Conservation (phyloP, 2,888 invertebrate species). For the Leucozona laternaria region DNA sequence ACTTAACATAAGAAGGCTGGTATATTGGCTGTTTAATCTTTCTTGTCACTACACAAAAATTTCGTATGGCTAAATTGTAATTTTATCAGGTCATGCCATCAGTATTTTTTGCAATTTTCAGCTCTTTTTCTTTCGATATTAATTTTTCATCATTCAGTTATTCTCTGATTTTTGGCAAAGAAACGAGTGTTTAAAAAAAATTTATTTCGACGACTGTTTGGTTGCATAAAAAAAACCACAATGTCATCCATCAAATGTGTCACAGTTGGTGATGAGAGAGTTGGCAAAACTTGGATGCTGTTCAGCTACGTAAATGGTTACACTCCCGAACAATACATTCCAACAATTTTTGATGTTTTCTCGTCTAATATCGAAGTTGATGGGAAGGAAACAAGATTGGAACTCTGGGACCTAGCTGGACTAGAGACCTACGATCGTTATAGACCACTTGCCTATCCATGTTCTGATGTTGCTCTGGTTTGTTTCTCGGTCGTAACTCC, state of each 20-base stretch:
- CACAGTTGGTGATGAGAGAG: not conserved
- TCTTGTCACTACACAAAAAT: too few relatives aligned
- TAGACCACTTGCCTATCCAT: slow-evolving; percentile 81
- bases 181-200: too few relatives aligned
- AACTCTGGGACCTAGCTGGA: slow-evolving; percentile 82
- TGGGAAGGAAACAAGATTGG: slow-evolving; percentile 82
- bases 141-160: too few relatives aligned
- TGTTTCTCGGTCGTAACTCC: slow-evolving; percentile 82
- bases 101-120: too few relatives aligned
- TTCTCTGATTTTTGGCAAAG: too few relatives aligned
- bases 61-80: too few relatives aligned
- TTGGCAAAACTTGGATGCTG: slow-evolving; percentile 82
- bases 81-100: too few relatives aligned
- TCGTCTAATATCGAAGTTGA: slow-evolving; percentile 78
- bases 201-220: too few relatives aligned
- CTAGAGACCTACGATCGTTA: slow-evolving; percentile 82
- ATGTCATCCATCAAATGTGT: not conserved
- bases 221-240: too few relatives aligned
- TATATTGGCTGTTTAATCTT: too few relatives aligned
- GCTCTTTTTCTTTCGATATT: too few relatives aligned
- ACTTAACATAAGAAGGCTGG: too few relatives aligned
- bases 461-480: slow-evolving; percentile 82
- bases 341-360: slow-evolving; percentile 79
- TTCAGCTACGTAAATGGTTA: slow-evolving; percentile 83
- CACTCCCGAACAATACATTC: slow-evolving; percentile 82